phyloP scores from a whole-genome alignment of 1,140 invertebrate species.

The Wiebesia pumilae region DNA sequence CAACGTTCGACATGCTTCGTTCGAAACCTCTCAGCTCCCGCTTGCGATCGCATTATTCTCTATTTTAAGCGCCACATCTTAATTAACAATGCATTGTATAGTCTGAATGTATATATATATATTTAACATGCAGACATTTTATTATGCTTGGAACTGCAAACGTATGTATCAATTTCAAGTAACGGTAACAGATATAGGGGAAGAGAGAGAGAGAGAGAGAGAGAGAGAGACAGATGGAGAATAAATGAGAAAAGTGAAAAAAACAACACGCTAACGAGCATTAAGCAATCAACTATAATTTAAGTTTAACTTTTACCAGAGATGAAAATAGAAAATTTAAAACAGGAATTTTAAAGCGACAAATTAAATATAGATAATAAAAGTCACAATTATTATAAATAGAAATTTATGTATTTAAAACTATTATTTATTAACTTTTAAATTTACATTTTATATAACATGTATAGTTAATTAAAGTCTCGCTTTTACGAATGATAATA shows the following conservation, averaged over 20 bases:
- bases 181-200: background rate
- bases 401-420: too few relatives aligned
- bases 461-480: too few relatives aligned
- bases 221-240: too few relatives aligned
- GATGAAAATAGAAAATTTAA: background rate
- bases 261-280: conserved; percentile 22
- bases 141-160: background rate
- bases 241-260: background rate
- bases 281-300: background rate
- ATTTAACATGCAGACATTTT: background rate
- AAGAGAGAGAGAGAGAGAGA: background rate
- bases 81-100: conserved; percentile 32
- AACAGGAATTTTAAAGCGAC: background rate
- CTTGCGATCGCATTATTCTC: background rate
- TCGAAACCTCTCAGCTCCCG: background rate
- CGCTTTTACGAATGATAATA: background rate
- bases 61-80: conserved; percentile 13
- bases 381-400: too few relatives aligned
- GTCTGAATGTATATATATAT: background rate
- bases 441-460: too few relatives aligned
- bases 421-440: too few relatives aligned
- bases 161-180: conserved; percentile 3
- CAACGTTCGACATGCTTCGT: background rate
- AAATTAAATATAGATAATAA: background rate
- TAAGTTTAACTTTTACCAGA: background rate